phyloP scores from a whole-genome alignment of 2,113 vertebrate genomes.

The Tenrec ecaudatus region DNA sequence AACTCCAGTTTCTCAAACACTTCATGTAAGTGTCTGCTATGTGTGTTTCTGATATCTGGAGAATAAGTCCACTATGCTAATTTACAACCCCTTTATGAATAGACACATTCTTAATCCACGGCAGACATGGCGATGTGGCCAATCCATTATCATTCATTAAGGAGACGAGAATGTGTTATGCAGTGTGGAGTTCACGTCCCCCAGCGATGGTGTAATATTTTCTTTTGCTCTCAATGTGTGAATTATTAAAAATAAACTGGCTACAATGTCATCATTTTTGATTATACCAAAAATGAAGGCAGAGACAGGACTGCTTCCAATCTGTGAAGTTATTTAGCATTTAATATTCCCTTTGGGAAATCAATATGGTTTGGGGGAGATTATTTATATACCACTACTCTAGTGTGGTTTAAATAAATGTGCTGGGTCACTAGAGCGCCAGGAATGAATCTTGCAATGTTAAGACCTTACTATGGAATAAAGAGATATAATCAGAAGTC shows the following conservation, averaged over 20 bases:
- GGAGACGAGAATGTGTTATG: slow-evolving; percentile 43
- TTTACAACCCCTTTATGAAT: slow-evolving; percentile 69
- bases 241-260: slow-evolving; percentile 82
- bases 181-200: slow-evolving; percentile 47
- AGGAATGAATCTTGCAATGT: slow-evolving; percentile 76
- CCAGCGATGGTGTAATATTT: slow-evolving; percentile 60
- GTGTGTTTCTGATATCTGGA: slow-evolving; percentile 46
- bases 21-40: not conserved
- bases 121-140: slow-evolving; percentile 57
- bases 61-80: slow-evolving; percentile 61
- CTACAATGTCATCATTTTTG: slow-evolving; percentile 74
- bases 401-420: slow-evolving; percentile 80
- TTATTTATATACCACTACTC: slow-evolving; percentile 83
- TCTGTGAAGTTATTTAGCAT: slow-evolving; percentile 81
- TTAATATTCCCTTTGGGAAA: slow-evolving; percentile 82
- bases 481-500: slow-evolving; percentile 80
- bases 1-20: slow-evolving; percentile 37
- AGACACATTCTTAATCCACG: slow-evolving; percentile 68
- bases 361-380: slow-evolving; percentile 78
- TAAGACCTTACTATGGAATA: slow-evolving; percentile 75
- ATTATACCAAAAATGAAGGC: slow-evolving; percentile 79
- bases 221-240: slow-evolving; percentile 74
- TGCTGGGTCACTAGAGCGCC: slow-evolving; percentile 44
- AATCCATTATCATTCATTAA: slow-evolving; percentile 61
- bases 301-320: slow-evolving; percentile 72